A percentile compares a stretch with the other conserved stretches of the same genome.
Conservation (phyloP, 2,113 vertebrate species). For the Epinephelus moara region DNA sequence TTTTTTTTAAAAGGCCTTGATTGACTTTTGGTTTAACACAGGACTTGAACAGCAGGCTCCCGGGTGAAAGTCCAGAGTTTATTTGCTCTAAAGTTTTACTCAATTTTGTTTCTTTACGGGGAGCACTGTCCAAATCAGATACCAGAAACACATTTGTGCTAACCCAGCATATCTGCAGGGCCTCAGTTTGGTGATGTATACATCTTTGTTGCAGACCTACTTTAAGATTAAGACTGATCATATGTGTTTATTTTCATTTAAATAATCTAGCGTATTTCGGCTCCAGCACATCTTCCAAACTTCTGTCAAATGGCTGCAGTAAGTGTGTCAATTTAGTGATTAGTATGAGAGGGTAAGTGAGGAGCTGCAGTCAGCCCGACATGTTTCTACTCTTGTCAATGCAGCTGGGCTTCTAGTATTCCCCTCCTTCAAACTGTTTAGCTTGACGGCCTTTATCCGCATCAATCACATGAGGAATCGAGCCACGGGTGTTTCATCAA, state of each 20-base stretch:
- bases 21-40: too few species aligned
- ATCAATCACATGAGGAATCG: constrained; percentile 71
- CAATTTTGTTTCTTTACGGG: background rate
- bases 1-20: too few species aligned
- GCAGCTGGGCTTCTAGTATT: constrained; percentile 75
- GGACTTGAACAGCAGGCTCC: too few species aligned
- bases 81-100: background rate
- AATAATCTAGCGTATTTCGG: background rate
- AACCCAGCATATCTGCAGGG: constrained; percentile 16
- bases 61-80: too few species aligned
- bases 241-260: constrained; percentile 33
- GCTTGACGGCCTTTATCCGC: constrained; percentile 63
- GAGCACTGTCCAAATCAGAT: background rate
- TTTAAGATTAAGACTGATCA: constrained; percentile 9
- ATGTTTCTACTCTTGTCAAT: constrained; percentile 54
- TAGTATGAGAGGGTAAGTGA: constrained; percentile 47
- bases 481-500: constrained; percentile 64
- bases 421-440: constrained; percentile 79
- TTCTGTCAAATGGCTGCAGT: constrained; percentile 31
- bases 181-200: background rate
- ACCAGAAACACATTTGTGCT: background rate
- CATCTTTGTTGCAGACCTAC: constrained; percentile 2
- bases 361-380: constrained; percentile 32
- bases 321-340: constrained; percentile 43
- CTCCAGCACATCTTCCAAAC: constrained; percentile 23